Conservation (phyloP, 2,888 invertebrate species). For the Frankliniella fusca region DNA sequence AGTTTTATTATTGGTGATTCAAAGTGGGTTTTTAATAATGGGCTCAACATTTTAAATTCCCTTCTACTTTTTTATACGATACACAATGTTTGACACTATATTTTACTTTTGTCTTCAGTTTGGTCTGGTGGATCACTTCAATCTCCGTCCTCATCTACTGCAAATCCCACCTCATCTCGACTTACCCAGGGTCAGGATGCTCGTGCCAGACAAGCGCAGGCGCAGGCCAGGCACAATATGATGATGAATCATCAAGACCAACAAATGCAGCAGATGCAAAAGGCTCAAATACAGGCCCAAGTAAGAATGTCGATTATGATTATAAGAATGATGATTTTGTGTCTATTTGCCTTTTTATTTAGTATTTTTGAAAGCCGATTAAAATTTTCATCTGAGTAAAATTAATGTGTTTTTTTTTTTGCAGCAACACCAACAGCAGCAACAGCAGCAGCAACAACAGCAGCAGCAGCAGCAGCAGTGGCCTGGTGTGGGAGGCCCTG, state of each 20-base stretch:
- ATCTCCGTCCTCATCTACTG: constrained; percentile 31
- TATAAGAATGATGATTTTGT: constrained; percentile 12
- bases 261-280: constrained; percentile 38
- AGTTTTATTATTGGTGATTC: neutral
- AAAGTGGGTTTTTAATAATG: no score
- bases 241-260: constrained; percentile 29
- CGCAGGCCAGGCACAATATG: neutral
- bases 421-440: constrained; percentile 44
- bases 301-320: constrained; percentile 26
- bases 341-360: neutral
- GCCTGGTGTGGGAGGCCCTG: constrained; percentile 47
- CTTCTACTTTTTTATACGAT: no score
- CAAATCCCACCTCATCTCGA: constrained; percentile 6
- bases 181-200: constrained; percentile 5
- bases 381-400: neutral
- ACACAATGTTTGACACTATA: no score
- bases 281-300: constrained; percentile 33
- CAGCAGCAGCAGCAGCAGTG: constrained; percentile 45
- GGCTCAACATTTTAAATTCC: no score
- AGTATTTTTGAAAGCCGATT: neutral
- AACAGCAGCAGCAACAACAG: constrained; percentile 44
- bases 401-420: constrained; percentile 29
- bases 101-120: constrained; percentile 23
- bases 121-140: constrained; percentile 40
- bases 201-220: constrained; percentile 10